Base-by-base conservation (phyloP, 2,888 invertebrate genomes). In the Morpho achilles region DNA sequence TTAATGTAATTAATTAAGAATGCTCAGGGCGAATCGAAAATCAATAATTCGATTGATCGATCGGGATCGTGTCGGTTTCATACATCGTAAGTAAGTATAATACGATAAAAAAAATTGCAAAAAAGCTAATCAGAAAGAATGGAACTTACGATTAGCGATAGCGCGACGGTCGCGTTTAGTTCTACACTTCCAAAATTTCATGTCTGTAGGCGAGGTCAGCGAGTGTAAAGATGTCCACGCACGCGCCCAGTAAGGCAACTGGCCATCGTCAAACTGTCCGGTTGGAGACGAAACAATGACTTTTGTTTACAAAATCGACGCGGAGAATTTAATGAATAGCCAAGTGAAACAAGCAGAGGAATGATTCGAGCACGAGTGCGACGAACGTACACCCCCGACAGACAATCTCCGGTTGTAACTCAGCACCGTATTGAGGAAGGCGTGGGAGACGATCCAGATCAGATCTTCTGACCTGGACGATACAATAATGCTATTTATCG, bases 271-370 rank as follows among this genome's bases (percentile, higher is more conserved):
- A 71, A 79, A 89, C 88, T 89, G 87, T 67, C 83, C 82, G 80
- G 75, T 76, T 73, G 79, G 62, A 73, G 74, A 70, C 80, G 86
- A 87, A 87, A 90, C 88, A 89, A 90, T 87, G 88, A 83, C 75
- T 89, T 88, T 87, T 89, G 89, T 90, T 89, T 90, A 87, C 84
- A 86, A 84, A 85, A 76, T 67, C 76, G 77, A 75, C 82, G 84
- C 82, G 75, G 75, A 73, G 77, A 78, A 80, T 83, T 84, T 83
- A 87, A 79, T 86, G 84, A 86, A 82, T 80, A 79, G 83, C 68
- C 76, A 76, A 79, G 80, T 75, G 77, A 72, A 77, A 75, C 79
- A 78, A 75, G 73, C 75, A 72, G 76, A 73, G 79, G 79, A 82
- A 82, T 82, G 79, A 79, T 77, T 73, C 73, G 77, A 73, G 73